These are phyloP conservation scores for Oscheius myriophilus DNA, from an alignment of 2,888 invertebrate species.

Conservation along the genomic window DNA sequence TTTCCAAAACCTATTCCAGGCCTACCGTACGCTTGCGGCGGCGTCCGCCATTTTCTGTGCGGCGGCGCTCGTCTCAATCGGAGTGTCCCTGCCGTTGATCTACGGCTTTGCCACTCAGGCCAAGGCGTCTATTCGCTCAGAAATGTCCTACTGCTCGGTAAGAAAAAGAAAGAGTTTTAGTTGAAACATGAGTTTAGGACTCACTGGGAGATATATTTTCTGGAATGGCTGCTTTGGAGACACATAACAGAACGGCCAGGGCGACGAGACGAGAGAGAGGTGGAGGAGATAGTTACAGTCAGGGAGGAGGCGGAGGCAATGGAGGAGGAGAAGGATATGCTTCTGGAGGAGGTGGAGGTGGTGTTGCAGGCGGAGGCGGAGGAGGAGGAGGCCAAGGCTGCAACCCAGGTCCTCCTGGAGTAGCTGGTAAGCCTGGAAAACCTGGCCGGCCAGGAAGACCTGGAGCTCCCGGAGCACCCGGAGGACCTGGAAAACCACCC, in stretches of 20 bases:
- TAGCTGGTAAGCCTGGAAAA: constrained; percentile 3
- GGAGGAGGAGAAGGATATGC: constrained; percentile 1
- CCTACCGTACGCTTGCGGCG: constrained; percentile 15
- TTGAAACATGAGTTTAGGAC: constrained; percentile 6
- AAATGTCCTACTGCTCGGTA: constrained; percentile 9
- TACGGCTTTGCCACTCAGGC: constrained; percentile 12
- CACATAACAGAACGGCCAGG: constrained; percentile 17
- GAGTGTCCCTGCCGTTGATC: constrained; percentile 15
- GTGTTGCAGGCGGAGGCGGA: not conserved
- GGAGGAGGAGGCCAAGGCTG: constrained; percentile 14
- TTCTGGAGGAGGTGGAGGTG: constrained; percentile 8
- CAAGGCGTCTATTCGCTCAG: not conserved
- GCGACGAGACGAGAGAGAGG: not conserved
- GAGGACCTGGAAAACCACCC: constrained; percentile 21
- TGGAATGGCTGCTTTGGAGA: constrained; percentile 2
- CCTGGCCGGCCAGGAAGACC: constrained; percentile 4
- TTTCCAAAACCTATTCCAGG: not conserved
- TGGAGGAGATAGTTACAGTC: constrained; percentile 1
- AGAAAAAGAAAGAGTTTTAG: not conserved
- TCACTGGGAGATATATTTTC: constrained; percentile 7
- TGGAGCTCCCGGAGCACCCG: constrained; percentile 15
- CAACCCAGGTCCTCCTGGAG: constrained; percentile 16
- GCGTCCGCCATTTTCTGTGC: constrained; percentile 23
- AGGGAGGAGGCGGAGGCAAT: not conserved
- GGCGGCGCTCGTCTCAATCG: constrained; percentile 23